Evolutionary conservation across 2,113 vertebrate species (phyloP).

Genomic region (Vombatus ursinus): DNA sequence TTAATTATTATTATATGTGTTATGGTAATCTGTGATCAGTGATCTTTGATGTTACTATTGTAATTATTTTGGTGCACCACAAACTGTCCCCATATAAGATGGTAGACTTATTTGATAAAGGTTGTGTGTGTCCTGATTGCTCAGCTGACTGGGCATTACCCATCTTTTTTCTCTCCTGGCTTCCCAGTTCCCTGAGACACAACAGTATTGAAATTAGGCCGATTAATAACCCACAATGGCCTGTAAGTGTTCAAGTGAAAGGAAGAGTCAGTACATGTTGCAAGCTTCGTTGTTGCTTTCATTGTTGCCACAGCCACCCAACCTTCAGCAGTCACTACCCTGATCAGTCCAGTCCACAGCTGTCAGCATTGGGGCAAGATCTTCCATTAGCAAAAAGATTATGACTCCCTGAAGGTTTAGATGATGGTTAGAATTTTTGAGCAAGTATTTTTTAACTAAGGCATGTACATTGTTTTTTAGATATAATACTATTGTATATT

Average conservation of each 20-base stretch:
- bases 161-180: background rate
- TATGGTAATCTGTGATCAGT: background rate
- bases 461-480: background rate
- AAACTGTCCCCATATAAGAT: background rate
- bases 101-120: background rate
- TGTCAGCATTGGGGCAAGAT: background rate
- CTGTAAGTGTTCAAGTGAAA: background rate
- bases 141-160: background rate
- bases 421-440: background rate
- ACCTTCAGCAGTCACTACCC: background rate
- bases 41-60: background rate
- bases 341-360: background rate
- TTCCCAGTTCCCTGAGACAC: background rate
- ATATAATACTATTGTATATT: background rate
- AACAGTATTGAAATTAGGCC: background rate
- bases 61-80: background rate
- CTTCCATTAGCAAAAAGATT: background rate
- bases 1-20: background rate
- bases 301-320: background rate
- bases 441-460: background rate
- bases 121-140: background rate
- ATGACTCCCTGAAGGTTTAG: background rate
- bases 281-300: background rate
- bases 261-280: background rate
- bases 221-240: background rate